Evolutionary conservation across 2,113 vertebrate genomes (phyloP), one percentile per base, ranked within the genome.

Genomic region (Apteryx mantelli): DNA sequence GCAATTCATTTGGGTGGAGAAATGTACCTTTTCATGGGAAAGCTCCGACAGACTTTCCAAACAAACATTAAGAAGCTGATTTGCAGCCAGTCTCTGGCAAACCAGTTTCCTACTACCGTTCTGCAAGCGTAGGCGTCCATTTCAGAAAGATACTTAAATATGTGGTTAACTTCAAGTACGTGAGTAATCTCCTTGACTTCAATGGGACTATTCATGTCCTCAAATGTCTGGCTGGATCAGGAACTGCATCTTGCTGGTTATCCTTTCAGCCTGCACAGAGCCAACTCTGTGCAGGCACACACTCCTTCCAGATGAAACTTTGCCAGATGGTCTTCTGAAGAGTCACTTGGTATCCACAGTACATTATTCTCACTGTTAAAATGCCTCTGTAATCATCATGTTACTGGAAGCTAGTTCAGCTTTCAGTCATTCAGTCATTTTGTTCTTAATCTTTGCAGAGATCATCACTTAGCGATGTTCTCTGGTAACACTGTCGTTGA

Each of bases 141-240:
- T 93, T 89, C 70, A 88, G 69, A 90, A 85, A 86, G 76, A 74
- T 78, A 60, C 12, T 70, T 87, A 82, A 89, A 32, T 48, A 52
- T 64, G 91, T 52, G 90, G 70, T 82, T 95, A 82, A 88, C 63
- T 93, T 95, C 81, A 96, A 92, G 50, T 79, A 42, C 36, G 48
- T 80, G 88, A 93, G 64, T 86, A 95, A 89, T 92, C 65, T 91
- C 14, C 0, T 81, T 94, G 38, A 93, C 79, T 95, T 96, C 71
- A 85, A 7, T 89, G 63, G 40, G 42, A 92, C 48, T 75, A 86
- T 84, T 95, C 86, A 89, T 74, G 85, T 90, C 82, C 92, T 95
- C 85, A 96, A 91, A 93, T 86, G 87, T 71, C 93, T 13, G 8
- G 10, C 52, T 82, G 78, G 87, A 95, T 91, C 63, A 88, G 71